Percentiles rank a stretch among this genome's conserved stretches.
phyloP scores from a whole-genome alignment of 2,888 invertebrate genomes.

The Graphium colonna region DNA sequence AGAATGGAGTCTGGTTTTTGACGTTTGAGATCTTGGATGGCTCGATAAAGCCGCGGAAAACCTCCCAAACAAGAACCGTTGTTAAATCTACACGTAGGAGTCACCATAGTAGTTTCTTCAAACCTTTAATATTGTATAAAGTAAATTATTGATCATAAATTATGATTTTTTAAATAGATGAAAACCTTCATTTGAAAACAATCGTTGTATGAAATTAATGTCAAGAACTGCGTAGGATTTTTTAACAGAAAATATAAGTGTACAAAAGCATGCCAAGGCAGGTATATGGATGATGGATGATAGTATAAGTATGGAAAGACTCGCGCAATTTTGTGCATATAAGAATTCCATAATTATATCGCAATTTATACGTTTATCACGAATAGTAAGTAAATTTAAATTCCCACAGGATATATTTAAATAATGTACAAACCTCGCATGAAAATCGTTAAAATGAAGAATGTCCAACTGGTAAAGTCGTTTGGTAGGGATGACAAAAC shows the following conservation, averaged over 20 bases:
- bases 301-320: background rate
- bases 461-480: conserved; percentile 76
- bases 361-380: background rate
- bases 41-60: conserved; percentile 82
- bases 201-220: background rate
- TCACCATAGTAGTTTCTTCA: conserved; percentile 77
- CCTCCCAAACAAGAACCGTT: conserved; percentile 84
- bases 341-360: background rate
- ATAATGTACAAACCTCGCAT: conserved; percentile 68
- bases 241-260: no score
- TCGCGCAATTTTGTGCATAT: no score
- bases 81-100: conserved; percentile 67
- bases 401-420: background rate
- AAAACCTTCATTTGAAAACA: no score
- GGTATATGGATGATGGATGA: background rate
- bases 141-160: no score
- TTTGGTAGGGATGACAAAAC: conserved; percentile 46
- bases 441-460: conserved; percentile 80
- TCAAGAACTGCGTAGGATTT: background rate
- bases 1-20: conserved; percentile 82
- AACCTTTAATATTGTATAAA: conserved; percentile 61
- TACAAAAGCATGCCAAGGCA: no score
- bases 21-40: conserved; percentile 66
- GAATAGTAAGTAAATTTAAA: no score
- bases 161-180: no score